phyloP scores from a whole-genome alignment of 2,113 vertebrate species.

The Heterochromis multidens region DNA sequence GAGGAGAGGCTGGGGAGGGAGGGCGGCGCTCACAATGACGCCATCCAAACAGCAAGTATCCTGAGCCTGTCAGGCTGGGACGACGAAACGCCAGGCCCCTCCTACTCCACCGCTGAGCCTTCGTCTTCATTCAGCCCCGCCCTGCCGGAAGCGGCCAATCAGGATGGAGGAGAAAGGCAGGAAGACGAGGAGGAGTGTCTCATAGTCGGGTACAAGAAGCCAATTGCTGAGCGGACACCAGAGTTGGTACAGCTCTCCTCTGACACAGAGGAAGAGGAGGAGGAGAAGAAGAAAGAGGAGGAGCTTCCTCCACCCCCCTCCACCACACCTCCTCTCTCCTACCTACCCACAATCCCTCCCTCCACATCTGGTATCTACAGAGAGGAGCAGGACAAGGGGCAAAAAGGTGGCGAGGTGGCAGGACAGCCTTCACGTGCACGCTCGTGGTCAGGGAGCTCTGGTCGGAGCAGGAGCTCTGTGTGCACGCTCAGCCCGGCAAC shows the following conservation, averaged over 20 bases:
- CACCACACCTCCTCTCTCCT: neutral
- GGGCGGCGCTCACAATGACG: neutral
- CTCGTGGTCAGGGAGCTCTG: constrained; percentile 23
- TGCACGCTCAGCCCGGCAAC: neutral
- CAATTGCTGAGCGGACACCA: constrained; percentile 87
- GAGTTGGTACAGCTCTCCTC: constrained; percentile 91
- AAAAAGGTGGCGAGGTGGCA: neutral
- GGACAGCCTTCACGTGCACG: neutral
- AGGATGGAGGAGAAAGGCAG: constrained; percentile 18
- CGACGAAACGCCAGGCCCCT: constrained; percentile 90
- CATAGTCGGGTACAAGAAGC: constrained; percentile 91
- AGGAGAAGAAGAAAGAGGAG: constrained; percentile 58
- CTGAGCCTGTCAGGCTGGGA: constrained; percentile 83
- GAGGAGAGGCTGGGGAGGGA: neutral
- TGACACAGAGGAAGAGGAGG: constrained; percentile 78
- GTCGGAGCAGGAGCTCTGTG: neutral
- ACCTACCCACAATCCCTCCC: constrained; percentile 36
- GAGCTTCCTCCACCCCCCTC: neutral
- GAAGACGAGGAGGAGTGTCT: constrained; percentile 81
- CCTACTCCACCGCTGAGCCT: constrained; percentile 82
- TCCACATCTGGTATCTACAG: constrained; percentile 17
- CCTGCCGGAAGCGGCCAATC: constrained; percentile 10
- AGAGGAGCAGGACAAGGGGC: neutral
- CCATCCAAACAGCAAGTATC: constrained; percentile 25
- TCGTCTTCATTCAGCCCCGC: constrained; percentile 68